Base-by-base conservation (phyloP, 2,797 vertebrate genomes). In the Agapornis canus region DNA sequence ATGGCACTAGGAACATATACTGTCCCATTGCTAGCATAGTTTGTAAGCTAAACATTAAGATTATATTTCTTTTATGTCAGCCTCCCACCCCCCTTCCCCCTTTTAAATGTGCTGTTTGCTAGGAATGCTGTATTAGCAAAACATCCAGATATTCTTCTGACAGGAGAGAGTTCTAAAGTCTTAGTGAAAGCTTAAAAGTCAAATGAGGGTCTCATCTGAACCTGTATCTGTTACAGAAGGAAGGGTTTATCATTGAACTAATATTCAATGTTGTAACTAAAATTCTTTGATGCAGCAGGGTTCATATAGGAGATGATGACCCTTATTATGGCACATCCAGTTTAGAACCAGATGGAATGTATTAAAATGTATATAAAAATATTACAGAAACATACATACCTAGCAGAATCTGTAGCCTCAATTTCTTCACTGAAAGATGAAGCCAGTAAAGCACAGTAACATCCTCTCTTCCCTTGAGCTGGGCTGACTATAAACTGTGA, bases 401-500 rank as follows among this genome's bases (percentile, higher is more conserved):
- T 94, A 84, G 85, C 66, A 85, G 77, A 86, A 82, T 96, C 78
- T 85, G 42, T 92, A 92, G 60, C 93, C 45, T 86, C 87, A 63
- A 63, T 95, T 97, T 96, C 82, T 92, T 70, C 89, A 80, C 42
- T 71, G 89, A 37, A 54, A 89, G 72, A 95, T 97, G 92, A 94
- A 93, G 59, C 32, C 59, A 16, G 95, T 95, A 96, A 95, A 90
- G 35, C 86, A 75, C 45, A 78, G 75, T 37, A 81, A 52, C 86
- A 84, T 80, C 69, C 8, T 71, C 63, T 78, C 82, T 77, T 84
- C 64, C 39, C 68, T 72, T 13, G 42, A 96, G 95, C 91, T 93
- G 94, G 95, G 72, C 47, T 64, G 85, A 88, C 89, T 87, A 87
- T 90, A 93, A 95, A 92, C 71, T 47, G 82, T 87, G 70, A 94